Percentiles rank a stretch among this genome's conserved stretches.
These are phyloP conservation scores for Mimumesa dahlbomi DNA, from an alignment of 2,888 invertebrate species.

Conservation along the genomic window DNA sequence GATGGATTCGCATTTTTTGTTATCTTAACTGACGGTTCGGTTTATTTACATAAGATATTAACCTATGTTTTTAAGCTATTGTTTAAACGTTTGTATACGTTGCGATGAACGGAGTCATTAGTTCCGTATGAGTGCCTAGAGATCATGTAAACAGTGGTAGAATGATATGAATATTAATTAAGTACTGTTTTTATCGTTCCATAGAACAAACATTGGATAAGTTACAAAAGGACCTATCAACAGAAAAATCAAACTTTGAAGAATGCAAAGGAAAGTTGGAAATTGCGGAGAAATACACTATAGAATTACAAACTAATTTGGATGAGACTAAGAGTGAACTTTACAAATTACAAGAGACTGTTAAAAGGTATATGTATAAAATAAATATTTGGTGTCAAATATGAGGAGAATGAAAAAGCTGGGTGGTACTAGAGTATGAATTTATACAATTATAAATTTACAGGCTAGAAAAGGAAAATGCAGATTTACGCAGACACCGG, in stretches of 20 bases:
- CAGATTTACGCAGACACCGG: slow-evolving; percentile 86
- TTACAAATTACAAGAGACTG: slow-evolving; percentile 84
- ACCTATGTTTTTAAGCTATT: slow-evolving; percentile 9
- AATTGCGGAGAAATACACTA: slow-evolving; percentile 84
- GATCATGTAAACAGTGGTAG: too few species aligned
- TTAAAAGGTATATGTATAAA: slow-evolving; percentile 81
- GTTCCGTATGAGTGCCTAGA: too few species aligned
- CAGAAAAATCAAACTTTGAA: slow-evolving; percentile 84
- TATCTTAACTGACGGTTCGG: slow-evolving; percentile 1
- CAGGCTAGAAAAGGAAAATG: slow-evolving; percentile 84
- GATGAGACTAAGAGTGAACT: slow-evolving; percentile 84
- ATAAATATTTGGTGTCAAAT: too few species aligned
- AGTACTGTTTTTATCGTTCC: background rate
- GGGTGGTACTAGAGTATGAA: background rate
- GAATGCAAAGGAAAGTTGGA: slow-evolving; percentile 84
- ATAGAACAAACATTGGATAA: slow-evolving; percentile 84
- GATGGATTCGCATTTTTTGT: slow-evolving; percentile 7
- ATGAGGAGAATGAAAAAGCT: background rate
- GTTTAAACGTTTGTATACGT: too few species aligned
- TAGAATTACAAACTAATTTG: slow-evolving; percentile 85
- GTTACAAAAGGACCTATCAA: slow-evolving; percentile 82
- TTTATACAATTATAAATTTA: slow-evolving; percentile 1
- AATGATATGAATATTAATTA: slow-evolving; percentile 67
- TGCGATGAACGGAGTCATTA: too few species aligned
- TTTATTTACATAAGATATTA: slow-evolving; percentile 36